Conservation (phyloP, 2,113 vertebrate species). For the Aramus guarauna region DNA sequence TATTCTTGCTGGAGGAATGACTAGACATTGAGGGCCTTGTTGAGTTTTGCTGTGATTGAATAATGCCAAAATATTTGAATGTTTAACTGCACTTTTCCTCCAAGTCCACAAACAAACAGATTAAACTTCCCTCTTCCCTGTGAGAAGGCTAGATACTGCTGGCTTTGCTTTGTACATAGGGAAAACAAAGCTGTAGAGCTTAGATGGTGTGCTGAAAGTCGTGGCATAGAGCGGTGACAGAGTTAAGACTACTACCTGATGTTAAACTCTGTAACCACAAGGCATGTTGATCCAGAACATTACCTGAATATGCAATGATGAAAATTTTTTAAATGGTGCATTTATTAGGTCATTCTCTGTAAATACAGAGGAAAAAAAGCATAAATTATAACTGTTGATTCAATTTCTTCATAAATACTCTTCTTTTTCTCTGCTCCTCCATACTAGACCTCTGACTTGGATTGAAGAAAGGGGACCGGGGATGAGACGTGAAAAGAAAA, state of each 20-base stretch:
- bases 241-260: neutral
- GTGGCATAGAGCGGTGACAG: neutral
- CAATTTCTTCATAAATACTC: neutral
- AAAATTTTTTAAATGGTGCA: neutral
- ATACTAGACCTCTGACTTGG: conserved; percentile 84
- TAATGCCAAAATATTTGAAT: neutral
- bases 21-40: neutral
- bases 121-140: neutral
- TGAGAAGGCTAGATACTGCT: neutral
- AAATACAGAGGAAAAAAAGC: neutral
- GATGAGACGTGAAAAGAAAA: conserved; percentile 80
- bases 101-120: neutral
- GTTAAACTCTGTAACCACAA: neutral
- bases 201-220: neutral
- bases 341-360: neutral
- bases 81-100: neutral
- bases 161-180: neutral
- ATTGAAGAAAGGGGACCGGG: conserved; percentile 87
- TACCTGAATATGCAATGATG: neutral
- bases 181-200: neutral
- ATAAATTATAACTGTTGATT: neutral
- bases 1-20: neutral
- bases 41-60: neutral
- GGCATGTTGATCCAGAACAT: neutral
- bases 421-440: neutral